Base-by-base conservation (phyloP, 2,888 invertebrate species). In the Epinotia nisella region DNA sequence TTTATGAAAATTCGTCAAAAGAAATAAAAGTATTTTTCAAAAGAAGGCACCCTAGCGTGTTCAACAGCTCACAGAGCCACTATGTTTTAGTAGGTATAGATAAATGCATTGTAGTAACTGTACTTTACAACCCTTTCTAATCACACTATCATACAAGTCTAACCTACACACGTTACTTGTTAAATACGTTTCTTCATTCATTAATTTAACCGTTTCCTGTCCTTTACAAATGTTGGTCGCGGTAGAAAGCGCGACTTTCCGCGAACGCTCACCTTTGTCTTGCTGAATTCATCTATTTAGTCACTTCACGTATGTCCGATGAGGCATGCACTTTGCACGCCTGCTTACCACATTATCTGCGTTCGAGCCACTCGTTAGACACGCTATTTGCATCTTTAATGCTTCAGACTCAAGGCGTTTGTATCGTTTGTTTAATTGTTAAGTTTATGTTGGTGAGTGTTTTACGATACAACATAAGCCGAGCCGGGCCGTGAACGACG, bases 191-290 rank as follows among this genome's bases (percentile, higher is more conserved):
- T 66, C 62, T 58, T 65, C 29, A 41, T 68, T 62, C 35, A 67
- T 24, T 58, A 60, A 60, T 62, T 41, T 29, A 59, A 64, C 58
- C 17, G 55, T 73, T 73, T 73, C 73, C 73, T 73, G 64, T 69
- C 68, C 55, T 72, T 73, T 73, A 73, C 64, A 73, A 69, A 73
- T 69, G 69, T 65, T 68, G 68, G 64, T 79, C 76, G 81, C 80
- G 80, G 84, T 88, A 85, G 90, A 91, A 90, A 90, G 89, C 84
- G 80, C 75, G 78, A 79, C 83, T 90, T 90, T 90, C 89, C 80
- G 79, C 81, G 89, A 90, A 89, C 78, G 69, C 76, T 72, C 76
- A 73, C 79, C 81, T 82, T 86, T 81, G 80, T 78, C 78, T 79
- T 78, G 81, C 76, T 87, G 86, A 87, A 88, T 87, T 85, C 85